Evolutionary conservation across 2,113 vertebrate species (phyloP), one percentile per base, ranked within the genome.

Genomic region (Amphilophus citrinellus): DNA sequence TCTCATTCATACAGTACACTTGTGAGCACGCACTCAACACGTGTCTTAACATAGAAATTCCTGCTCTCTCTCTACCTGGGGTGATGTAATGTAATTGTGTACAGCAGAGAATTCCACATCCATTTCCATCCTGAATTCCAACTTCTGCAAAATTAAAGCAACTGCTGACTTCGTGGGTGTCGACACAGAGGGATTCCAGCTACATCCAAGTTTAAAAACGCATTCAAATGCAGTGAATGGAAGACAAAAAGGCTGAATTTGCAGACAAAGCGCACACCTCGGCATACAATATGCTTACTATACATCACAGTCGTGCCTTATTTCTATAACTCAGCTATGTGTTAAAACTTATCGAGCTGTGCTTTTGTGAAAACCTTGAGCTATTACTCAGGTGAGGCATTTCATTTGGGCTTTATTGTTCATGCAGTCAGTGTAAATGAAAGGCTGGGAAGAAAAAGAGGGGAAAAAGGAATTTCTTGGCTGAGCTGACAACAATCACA

Each of bases 331-430:
- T 79, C n/a, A 47, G 59, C 37, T 83, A 10, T 76, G 61, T 20
- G 11, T 83, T 77, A 57, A 66, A 75, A 56, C 57, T 47, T 81
- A 73, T 57, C 13, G 39, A 73, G 71, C 84, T 56, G 66, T 59
- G 77, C 18, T 65, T 89, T 82, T 57, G 84, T 73, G 60, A 66
- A 86, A 83, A 76, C 56, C 80, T 47, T 4, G 79, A 77, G 32
- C 66, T 50, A 87, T 90, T 86, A 84, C 73, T 87, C 77, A 93
- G 77, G 58, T 11, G 44, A 87, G 61, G 62, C 83, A 79, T 84
- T 85, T 88, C 66, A 84, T 88, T 81, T 88, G 59, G 61, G 58
- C 73, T 61, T 50, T 77, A 47, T 73, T 87, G 85, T 79, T 88
- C 53, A 47, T 15, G n/a, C 60, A 71, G 66, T 80, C 59, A 24